phyloP scores from a whole-genome alignment of 53 echinoderm and acorn worm genomes.

The Hippasteria phrygiana region DNA sequence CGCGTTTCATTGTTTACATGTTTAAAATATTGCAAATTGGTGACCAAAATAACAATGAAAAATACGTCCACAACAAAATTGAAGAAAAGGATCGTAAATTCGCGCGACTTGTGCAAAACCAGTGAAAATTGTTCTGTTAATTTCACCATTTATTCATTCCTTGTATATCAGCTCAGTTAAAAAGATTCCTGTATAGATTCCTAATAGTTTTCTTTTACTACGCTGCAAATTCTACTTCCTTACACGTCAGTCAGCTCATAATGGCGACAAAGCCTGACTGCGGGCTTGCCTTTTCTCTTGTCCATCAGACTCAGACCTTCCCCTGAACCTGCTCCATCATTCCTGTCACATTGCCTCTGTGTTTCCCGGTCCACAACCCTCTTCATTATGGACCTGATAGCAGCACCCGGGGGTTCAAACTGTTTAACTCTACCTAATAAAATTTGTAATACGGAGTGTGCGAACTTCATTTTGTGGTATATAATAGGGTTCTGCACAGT shows the following conservation, averaged over 20 bases:
- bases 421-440: too few species aligned
- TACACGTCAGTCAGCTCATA: not conserved
- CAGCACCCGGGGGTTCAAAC: not conserved
- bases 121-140: too few species aligned
- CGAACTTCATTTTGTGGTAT: too few species aligned
- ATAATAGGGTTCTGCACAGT: too few species aligned
- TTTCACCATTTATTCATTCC: too few species aligned
- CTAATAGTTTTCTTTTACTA: not conserved
- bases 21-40: too few species aligned
- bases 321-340: not conserved
- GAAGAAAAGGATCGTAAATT: too few species aligned
- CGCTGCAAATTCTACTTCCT: not conserved
- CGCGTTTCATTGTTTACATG: too few species aligned
- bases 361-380: not conserved
- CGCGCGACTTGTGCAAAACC: too few species aligned
- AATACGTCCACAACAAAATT: too few species aligned
- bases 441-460: not conserved
- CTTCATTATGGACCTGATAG: slow-evolving; percentile 69
- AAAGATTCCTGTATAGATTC: not conserved
- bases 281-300: slow-evolving; percentile 7
- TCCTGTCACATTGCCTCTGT: not conserved
- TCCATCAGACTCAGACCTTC: slow-evolving; percentile 11
- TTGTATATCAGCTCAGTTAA: not conserved
- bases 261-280: slow-evolving; percentile 2
- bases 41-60: too few species aligned